phyloP scores from a whole-genome alignment of 2,797 vertebrate species.

The Crocidura indochinensis region DNA sequence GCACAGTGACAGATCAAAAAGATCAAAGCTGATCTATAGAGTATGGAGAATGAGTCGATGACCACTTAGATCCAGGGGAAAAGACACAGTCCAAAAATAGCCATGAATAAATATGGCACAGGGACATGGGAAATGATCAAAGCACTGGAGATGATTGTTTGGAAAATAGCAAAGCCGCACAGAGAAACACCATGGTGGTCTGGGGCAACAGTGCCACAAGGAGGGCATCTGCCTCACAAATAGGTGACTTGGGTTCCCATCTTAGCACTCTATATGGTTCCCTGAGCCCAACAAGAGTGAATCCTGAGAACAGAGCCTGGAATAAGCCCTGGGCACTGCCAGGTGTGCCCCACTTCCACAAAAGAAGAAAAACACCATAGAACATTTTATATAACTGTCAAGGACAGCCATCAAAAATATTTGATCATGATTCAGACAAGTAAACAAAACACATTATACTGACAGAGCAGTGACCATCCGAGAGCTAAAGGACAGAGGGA shows the following conservation, averaged over 20 bases:
- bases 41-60: conserved; percentile 40
- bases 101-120: conserved; percentile 38
- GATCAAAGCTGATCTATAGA: conserved; percentile 38
- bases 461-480: background rate
- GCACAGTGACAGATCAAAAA: conserved; percentile 60
- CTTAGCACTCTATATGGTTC: no score
- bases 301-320: no score
- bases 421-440: conserved; percentile 21
- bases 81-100: conserved; percentile 18
- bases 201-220: no score
- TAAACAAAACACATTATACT: conserved; percentile 28
- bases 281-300: no score
- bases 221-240: no score
- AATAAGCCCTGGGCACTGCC: no score
- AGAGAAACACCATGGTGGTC: background rate
- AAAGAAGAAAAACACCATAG: background rate
- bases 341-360: no score
- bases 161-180: conserved; percentile 16
- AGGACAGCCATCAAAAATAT: background rate
- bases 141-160: conserved; percentile 17
- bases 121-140: conserved; percentile 27
- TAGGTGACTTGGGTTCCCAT: no score
- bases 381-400: conserved; percentile 26
- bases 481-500: background rate
- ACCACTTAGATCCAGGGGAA: conserved; percentile 23